Conservation (phyloP, 2,113 vertebrate species). For the Passer montanus region DNA sequence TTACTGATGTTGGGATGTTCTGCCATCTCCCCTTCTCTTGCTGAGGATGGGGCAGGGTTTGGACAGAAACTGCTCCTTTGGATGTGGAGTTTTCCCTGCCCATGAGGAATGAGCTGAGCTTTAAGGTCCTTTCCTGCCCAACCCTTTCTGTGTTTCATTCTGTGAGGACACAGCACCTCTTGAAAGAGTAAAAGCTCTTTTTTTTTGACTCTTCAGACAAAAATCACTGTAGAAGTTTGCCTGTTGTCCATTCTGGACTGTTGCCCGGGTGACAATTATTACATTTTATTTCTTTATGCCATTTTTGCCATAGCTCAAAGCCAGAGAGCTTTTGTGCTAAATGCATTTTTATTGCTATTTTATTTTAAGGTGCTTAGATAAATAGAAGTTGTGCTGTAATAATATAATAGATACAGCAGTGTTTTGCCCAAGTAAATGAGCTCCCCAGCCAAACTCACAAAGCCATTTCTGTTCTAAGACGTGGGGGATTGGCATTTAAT, state of each 20-base stretch:
- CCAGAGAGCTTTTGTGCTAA: background rate
- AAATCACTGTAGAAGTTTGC: fast-evolving
- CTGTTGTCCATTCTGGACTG: background rate
- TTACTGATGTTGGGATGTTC: background rate
- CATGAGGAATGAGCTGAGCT: background rate
- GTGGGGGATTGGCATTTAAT: background rate
- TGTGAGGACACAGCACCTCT: background rate
- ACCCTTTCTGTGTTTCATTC: background rate
- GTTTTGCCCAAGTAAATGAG: background rate
- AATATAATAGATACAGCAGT: background rate
- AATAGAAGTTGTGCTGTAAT: background rate
- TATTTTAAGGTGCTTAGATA: background rate
- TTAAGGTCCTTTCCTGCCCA: background rate
- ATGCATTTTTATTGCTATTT: background rate
- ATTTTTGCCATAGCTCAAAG: background rate
- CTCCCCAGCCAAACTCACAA: background rate
- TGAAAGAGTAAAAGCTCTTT: background rate
- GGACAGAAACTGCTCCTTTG: fast-evolving
- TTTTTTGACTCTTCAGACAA: background rate
- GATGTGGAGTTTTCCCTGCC: background rate
- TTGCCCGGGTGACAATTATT: background rate
- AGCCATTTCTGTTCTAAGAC: background rate
- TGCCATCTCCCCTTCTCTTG: background rate
- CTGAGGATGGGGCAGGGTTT: background rate
- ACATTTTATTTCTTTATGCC: background rate